Conservation (phyloP, 2,888 invertebrate genomes). For the Athrips mouffetella region DNA sequence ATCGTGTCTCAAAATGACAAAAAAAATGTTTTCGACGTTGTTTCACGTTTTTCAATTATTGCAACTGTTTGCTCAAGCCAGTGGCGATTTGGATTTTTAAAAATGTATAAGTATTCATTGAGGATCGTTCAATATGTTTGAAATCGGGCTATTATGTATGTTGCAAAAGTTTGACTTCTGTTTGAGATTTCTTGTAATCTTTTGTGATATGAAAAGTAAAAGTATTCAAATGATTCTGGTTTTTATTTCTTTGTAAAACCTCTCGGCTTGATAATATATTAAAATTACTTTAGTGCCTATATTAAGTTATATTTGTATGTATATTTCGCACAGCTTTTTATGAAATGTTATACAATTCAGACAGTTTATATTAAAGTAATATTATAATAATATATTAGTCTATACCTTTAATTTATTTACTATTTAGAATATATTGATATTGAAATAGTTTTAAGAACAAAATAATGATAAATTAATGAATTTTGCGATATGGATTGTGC, state of each 20-base stretch:
- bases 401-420: conserved; percentile 47
- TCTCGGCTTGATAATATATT: conserved; percentile 36
- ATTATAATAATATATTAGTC: conserved; percentile 37
- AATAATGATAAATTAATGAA: conserved; percentile 37
- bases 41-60: conserved; percentile 53
- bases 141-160: conserved; percentile 33
- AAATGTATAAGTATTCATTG: conserved; percentile 19
- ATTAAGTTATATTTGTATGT: conserved; percentile 38
- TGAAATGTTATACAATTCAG: conserved; percentile 46
- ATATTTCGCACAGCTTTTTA: conserved; percentile 57
- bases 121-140: background rate
- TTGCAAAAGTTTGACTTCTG: conserved; percentile 55
- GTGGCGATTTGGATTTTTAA: conserved; percentile 39
- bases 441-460: conserved; percentile 28
- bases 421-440: conserved; percentile 42
- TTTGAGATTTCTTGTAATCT: conserved; percentile 65
- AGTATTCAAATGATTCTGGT: conserved; percentile 49
- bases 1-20: conserved; percentile 61
- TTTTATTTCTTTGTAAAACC: conserved; percentile 54
- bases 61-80: conserved; percentile 68
- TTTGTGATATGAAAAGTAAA: conserved; percentile 69
- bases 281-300: no score
- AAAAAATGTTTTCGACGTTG: conserved; percentile 41
- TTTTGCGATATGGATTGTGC: conserved; percentile 41
- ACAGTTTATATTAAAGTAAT: conserved; percentile 38